Evolutionary conservation across 2,888 invertebrate species (phyloP), one percentile per base, ranked within the genome.

Genomic region (Chouioia cunea): DNA sequence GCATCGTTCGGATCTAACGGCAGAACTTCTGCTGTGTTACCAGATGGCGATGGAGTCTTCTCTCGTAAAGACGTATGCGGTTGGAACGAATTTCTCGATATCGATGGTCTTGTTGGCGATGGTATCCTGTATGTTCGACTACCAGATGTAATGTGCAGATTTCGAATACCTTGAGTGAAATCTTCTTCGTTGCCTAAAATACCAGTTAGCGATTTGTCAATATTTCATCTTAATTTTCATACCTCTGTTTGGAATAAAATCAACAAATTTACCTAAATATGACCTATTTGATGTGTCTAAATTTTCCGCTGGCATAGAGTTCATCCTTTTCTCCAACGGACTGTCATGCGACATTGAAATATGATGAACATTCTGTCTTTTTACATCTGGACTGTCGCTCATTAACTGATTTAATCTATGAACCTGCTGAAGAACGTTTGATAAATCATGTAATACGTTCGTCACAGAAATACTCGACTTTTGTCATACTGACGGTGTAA

Each of bases 101-200:
- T 87, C 73, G 91, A 89, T 1, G 94, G 94, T 70, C 94, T 87
- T 60, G 95, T 95, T 18, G 96, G 96, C 54, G 96, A 96, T 22
- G 95, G 94, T 86, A 96, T 93, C 83, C 96, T 91, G 85, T 96
- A 96, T 8, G 96, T 96, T 72, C 94, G 88, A 82, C 92, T 94
- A 67, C 96, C 96, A 44, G 95, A 95, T 14, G 94, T 93, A 76
- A 96, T 96, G 85, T 95, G 92, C 76, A 95, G 87, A 78, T 92
- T 90, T 79, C 92, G 90, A 79, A 94, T 90, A 79, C 92, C 92
- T 80, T 90, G 90, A 53, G 90, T 87, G 15, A 83, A 76, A 58
- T 83, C 85, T 65, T 85, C 84, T 46, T 83, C 83, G 64, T 84
- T 85, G 59, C 82, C 84, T 83, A 65, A 18, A 75, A 74, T 44